Base-by-base conservation (phyloP, 2,797 vertebrate species). In the Lutjanus argentimaculatus region DNA sequence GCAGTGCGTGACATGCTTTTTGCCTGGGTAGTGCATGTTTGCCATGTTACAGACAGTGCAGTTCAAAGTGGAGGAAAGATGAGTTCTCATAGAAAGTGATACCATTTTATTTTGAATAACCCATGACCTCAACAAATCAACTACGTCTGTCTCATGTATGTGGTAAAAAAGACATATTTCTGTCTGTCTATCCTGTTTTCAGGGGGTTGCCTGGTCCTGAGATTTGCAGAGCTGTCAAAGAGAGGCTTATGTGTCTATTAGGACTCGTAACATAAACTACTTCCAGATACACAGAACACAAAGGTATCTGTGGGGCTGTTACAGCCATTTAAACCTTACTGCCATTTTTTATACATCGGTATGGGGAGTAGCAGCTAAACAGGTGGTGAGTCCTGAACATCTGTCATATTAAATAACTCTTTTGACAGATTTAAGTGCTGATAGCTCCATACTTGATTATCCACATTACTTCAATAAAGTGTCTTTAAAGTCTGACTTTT, bases 1-100 rank as follows among this genome's bases (percentile, higher is more conserved):
- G 88, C 76, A 72, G 87, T 56, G 89, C 72, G 8, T 77, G 81
- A 89, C 88, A 84, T 83, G 81, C 59, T 52, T 85, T 78, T 72
- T 77, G 71, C 61, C 52, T 52, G 53, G 19, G 69, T 69, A 83
- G 82, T 73, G 81, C 64, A 72, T 70, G 62, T 68, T 73, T 78
- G 56, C 46, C 64, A 45, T 82, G 68, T 73, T 46, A 65, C 82
- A 89, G 77, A 79, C 57, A 67, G 75, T 21, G 21, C 43, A 72
- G 70, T 80, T 88, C 68, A 86, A 85, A 85, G 57, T 42, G 75
- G 80, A 68, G 36, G 51, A 79, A 75, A 86, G 70, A 36, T 46
- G 51, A 45, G 46, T 62, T 85, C 61, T 84, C 42, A 68, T 15
- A 73, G 53, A 80, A 73, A 64, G 49, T 3, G 17, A 67, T 48